Evolutionary conservation across 2,888 invertebrate genomes (phyloP), one percentile per base, ranked within the genome.

Genomic region (Marasmarcha lunaedactyla): DNA sequence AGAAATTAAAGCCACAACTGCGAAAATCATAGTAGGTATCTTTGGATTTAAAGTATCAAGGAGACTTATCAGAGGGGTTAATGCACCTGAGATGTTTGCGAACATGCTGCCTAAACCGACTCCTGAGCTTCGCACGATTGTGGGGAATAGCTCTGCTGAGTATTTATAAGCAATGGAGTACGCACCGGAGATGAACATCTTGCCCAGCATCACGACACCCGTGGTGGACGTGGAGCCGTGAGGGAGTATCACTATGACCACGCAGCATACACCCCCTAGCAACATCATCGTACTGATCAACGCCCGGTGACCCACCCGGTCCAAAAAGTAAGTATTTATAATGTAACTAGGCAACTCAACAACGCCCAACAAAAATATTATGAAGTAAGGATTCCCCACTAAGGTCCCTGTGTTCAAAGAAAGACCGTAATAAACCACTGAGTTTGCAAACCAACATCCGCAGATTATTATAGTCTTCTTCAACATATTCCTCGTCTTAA

Each of bases 141-240:
- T 94, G 0, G 94, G 94, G 57, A 93, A 94, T 5, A 94, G 66
- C 70, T 94, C 94, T 0, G 94, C 94, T 0, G 94, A 93, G 64
- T 93, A 94, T 58, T 94, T 94, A 64, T 93, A 94, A 46, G 93
- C 89, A 12, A 94, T 91, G 1, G 92, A 93, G 66, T 92, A 94
- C 0, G 93, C 93, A 37, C 92, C 91, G 13, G 94, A 92, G 51
- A 94, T 93, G 54, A 93, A 89, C 25, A 93, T 84, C 69, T 94
- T 94, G 1, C 94, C 94, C 14, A 91, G 59, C 85, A 94, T 89
- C 0, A 92, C 91, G 26, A 91, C 84, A 0, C 85, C 81, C 0
- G 88, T 89, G 1, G 87, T 79, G 0, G 83, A 55, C 1, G 85
- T 77, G 40, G 87, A 87, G 33, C 90, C 89, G 49, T 86, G 86